phyloP scores from a whole-genome alignment of 2,888 invertebrate genomes.

The Drosophila conformis region DNA sequence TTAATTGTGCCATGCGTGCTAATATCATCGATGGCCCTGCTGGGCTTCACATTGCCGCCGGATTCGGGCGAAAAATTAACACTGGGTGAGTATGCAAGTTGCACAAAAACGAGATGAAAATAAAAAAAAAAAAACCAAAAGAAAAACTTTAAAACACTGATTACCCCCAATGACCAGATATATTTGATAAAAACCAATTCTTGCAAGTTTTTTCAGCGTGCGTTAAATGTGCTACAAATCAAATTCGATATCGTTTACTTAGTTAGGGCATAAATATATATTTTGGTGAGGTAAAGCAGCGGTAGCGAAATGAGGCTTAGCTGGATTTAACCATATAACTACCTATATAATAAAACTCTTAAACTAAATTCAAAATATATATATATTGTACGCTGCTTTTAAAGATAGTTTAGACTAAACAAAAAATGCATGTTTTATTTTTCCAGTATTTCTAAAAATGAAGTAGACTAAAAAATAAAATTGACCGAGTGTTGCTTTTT shows the following conservation, averaged over 20 bases:
- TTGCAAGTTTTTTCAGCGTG: conserved; percentile 65
- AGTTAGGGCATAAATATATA: conserved; percentile 38
- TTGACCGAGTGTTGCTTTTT: conserved; percentile 40
- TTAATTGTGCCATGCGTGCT: conserved; percentile 99
- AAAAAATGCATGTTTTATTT: conserved; percentile 66
- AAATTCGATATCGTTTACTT: conserved; percentile 9
- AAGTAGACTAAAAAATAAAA: conserved; percentile 37
- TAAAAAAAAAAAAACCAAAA: neutral
- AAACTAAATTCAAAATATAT: conserved; percentile 34
- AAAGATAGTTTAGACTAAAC: conserved; percentile 59
- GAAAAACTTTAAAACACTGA: conserved; percentile 31
- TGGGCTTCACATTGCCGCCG: conserved; percentile 99
- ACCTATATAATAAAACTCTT: conserved; percentile 35
- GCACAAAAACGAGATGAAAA: conserved; percentile 9
- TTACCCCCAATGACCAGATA: conserved; percentile 32
- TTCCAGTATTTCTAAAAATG: conserved; percentile 54
- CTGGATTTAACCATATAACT: conserved; percentile 74
- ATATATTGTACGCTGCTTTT: conserved; percentile 57
- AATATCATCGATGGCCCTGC: conserved; percentile 98
- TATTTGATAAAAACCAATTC: conserved; percentile 31
- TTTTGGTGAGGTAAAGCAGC: conserved; percentile 63
- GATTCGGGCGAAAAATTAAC: conserved; percentile 87
- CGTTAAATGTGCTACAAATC: conserved; percentile 23
- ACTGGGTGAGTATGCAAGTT: conserved; percentile 83
- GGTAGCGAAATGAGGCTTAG: conserved; percentile 84